Conservation (phyloP, 2,113 vertebrate genomes). For the Muscicapa adusta region DNA sequence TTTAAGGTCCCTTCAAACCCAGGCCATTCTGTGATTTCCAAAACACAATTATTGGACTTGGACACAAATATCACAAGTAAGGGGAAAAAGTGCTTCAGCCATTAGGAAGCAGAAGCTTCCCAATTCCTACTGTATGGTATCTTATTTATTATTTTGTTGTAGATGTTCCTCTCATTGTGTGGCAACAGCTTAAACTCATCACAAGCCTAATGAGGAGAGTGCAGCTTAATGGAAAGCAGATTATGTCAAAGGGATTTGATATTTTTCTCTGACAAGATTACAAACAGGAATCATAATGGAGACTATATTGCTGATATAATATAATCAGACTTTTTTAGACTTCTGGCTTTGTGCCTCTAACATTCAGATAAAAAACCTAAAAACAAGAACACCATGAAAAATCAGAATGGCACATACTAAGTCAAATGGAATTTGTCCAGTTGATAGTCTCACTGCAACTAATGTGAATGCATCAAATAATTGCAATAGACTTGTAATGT, state of each 20-base stretch:
- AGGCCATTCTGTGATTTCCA: neutral
- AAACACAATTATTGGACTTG: neutral
- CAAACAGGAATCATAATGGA: neutral
- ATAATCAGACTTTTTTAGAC: neutral
- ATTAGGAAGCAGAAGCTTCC: rapidly evolving
- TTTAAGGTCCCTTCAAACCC: neutral
- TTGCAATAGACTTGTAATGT: neutral
- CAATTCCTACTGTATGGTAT: rapidly evolving
- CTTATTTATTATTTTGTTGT: neutral
- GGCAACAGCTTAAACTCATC: neutral
- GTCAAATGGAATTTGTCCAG: neutral
- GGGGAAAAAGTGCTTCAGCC: neutral
- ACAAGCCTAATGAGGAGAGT: neutral
- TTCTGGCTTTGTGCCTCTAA: neutral
- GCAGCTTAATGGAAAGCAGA: neutral
- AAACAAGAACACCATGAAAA: neutral
- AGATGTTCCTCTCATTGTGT: neutral
- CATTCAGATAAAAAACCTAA: neutral
- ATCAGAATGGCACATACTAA: neutral
- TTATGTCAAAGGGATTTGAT: slow-evolving; percentile 7
- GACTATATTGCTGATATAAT: neutral
- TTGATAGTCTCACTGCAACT: neutral
- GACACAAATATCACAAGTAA: neutral
- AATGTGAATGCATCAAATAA: neutral
- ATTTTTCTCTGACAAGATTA: slow-evolving; percentile 6